Base-by-base conservation (phyloP, 2,888 invertebrate species). In the Charanyca ferruginea region DNA sequence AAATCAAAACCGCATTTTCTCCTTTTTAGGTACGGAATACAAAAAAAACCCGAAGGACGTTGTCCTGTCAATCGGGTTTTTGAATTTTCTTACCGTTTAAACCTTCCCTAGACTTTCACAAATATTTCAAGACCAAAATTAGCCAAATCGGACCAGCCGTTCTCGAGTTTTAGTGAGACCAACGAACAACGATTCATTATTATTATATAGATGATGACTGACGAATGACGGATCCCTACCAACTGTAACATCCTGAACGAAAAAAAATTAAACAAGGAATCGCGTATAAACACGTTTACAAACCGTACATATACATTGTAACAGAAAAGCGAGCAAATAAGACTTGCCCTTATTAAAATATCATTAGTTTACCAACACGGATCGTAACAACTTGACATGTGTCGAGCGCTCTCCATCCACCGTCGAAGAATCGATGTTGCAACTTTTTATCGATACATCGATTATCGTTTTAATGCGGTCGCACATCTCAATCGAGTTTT, bases 401-500 rank as follows among this genome's bases (percentile, higher is more conserved):
- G 63, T 73, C 65, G 41, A 69, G 38, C 55, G 61, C 68, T 62
- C 68, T 62, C 60, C 38, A 68, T 68, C 11, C 59, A 55, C 60
- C 11, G 77, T 74, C 73, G 62, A 60, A 72, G 81, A 81, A 86
- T 78, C 77, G 74, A 77, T 77, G 81, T 77, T 67, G 65, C 74
- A 51, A 72, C 73, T 87, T 86, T 83, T 85, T 87, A 79, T 80
- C 81, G 80, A 81, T 79, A 74, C 77, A 81, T 69, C 74, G 70
- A 73, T 81, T 72, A 81, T 64, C 62, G 61, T 65, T 78, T 70
- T 79, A 85, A 84, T 81, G 78, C 84, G 83, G 84, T 73, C 81
- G 75, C 79, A 81, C 83, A 74, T 79, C 87, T 84, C 84, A 81
- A 86, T 86, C 66, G 75, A 83, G 76, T 87, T 87, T 86, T 87